Base-by-base conservation (phyloP, 2,888 invertebrate species). In the Drosophila anceps region DNA sequence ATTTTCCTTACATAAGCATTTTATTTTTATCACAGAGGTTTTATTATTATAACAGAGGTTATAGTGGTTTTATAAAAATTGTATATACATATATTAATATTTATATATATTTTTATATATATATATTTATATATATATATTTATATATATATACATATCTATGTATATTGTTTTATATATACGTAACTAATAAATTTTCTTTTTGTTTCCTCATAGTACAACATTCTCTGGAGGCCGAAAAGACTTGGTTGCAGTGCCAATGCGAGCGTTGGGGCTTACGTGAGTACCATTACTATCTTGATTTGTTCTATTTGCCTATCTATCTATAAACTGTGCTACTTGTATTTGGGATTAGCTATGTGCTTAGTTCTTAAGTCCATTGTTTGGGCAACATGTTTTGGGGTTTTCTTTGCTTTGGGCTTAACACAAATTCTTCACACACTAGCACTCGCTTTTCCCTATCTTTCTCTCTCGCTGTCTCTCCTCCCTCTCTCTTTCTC, bases 191-290 rank as follows among this genome's bases (percentile, higher is more conserved):
- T 70, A 5, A 24, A 4, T 24, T 44, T 13, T 12, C 3, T 7
- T 37, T 35, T 29, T 51, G 12, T 10, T 12, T 18, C 18, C 50
- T 68, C 57, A 67, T 93, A 97, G 97, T 96, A 92, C 96, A 97
- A 94, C 94, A 97, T 91, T 97, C 97, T 69, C 94, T 97, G 92
- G 97, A 97, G 93, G 97, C 97, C 72, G 97, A 97, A 93, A 96
- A 97, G 93, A 96, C 97, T 80, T 97, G 97, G 97, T 94, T 97
- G 88, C 97, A 97, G 93, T 97, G 96, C 92, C 97, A 97, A 94
- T 97, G 96, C 93, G 97, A 97, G 93, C 95, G 96, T 89, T 97
- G 97, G 97, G 97, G 97, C 84, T 88, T 93, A 90, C 93, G 93
- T 93, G 88, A 92, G 93, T 93, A 81, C 60, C 61, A 18, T 24